Conservation (phyloP, 1,140 invertebrate species). For the Elysia chlorotica region DNA sequence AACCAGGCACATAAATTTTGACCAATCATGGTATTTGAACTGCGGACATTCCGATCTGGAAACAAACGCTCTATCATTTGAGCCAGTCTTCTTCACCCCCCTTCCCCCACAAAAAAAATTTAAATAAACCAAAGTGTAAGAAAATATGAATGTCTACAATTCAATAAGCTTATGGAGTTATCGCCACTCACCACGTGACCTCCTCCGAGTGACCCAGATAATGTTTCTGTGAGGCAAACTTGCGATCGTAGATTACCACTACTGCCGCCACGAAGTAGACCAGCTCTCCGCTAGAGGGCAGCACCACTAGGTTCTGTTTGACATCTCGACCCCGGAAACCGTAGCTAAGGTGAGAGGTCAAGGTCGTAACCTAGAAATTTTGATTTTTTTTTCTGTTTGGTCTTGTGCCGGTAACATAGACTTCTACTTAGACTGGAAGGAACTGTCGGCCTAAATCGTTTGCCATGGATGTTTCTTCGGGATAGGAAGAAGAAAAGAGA, state of each 20-base stretch:
- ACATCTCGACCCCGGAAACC: conserved; percentile 91
- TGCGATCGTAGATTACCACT: conserved; percentile 87
- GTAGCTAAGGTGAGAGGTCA: conserved; percentile 70
- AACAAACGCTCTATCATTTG: too few species aligned
- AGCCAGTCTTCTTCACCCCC: too few species aligned
- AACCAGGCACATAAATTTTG: too few species aligned
- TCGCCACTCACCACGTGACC: conserved; percentile 65
- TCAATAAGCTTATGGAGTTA: not conserved
- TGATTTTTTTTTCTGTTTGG: too few species aligned
- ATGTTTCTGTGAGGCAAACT: conserved; percentile 86
- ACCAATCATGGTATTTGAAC: too few species aligned
- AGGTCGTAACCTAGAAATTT: too few species aligned
- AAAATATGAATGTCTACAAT: not conserved
- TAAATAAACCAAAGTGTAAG: not conserved
- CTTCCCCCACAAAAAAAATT: not conserved
- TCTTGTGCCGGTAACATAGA: too few species aligned
- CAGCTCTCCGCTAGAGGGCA: conserved; percentile 85
- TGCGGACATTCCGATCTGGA: too few species aligned
- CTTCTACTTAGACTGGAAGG: too few species aligned
- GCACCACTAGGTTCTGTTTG: conserved; percentile 82
- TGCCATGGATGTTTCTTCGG: too few species aligned
- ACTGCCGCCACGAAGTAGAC: conserved; percentile 91
- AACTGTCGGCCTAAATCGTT: too few species aligned
- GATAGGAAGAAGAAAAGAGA: too few species aligned
- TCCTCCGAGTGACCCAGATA: conserved; percentile 93